Base-by-base conservation (phyloP, 2,113 vertebrate genomes). In the Colinus virginianus region DNA sequence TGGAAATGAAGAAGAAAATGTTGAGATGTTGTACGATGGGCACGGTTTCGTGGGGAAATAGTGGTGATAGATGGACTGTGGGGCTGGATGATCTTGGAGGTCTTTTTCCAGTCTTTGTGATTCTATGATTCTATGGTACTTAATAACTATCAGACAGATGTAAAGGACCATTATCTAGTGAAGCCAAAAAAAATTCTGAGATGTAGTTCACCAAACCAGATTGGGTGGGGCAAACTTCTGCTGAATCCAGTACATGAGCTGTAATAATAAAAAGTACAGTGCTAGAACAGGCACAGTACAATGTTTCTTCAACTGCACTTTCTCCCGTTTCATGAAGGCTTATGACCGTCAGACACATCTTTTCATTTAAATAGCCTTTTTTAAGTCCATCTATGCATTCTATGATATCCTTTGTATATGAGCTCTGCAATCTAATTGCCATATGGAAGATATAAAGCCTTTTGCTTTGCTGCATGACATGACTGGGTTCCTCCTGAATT, bases 271-370 rank as follows among this genome's bases (percentile, higher is more conserved):
- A 55, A 22, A 48, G 42, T 42, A 36, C 40, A 59, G 6, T 28
- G 28, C 10, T 45, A 38, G 34, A 77, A 19, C 10, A 22, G 1
- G 14, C 0, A 6, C 3, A 72, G 25, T 3, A 16, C 63, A 79
- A n/a, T 3, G 8, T 7, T 61, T 9, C 26, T 26, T 58, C n/a
- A 43, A 43, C 69, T 30, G 66, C 3, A 7, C 4, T 40, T 14
- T 38, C 23, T 61, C 14, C 28, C 23, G 13, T 62, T 79, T 56
- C 55, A 32, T 62, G 8, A 20, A 66, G 30, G 48, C 23, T 63
- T 51, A 66, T 0, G 0, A 42, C 13, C 55, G 66, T 2, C 72
- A 80, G 49, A 1, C 30, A 48, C 15, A 45, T 45, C 20, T 45
- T 86, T 67, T 26, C 4, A 19, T 58, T 67, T 82, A 63, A 70